Percentiles rank a stretch among this genome's conserved stretches.
Conservation (phyloP, 2,888 invertebrate genomes). For the Cephus rjabovi region DNA sequence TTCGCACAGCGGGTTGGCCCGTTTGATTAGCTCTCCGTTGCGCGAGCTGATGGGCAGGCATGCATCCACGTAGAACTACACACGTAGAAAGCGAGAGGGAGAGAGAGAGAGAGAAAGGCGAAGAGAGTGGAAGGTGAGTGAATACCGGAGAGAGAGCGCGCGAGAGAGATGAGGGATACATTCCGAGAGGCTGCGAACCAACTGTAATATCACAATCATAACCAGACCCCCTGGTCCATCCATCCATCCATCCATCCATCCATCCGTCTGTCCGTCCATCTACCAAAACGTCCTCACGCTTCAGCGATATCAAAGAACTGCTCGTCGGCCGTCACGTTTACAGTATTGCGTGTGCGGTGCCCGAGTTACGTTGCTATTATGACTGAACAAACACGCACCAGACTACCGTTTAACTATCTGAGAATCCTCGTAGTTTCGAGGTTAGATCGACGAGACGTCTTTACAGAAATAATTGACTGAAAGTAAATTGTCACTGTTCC, state of each 20-base stretch:
- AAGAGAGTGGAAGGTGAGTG: conserved; percentile 20
- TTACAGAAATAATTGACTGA: neutral
- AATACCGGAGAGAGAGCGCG: conserved; percentile 12
- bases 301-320: conserved; percentile 66
- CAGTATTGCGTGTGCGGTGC: conserved; percentile 19
- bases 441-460: neutral
- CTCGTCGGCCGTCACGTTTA: conserved; percentile 38
- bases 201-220: conserved; percentile 66
- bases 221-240: conserved; percentile 49
- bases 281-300: conserved; percentile 64
- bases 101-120: conserved; percentile 24
- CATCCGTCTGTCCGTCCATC: conserved; percentile 36
- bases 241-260: conserved; percentile 12
- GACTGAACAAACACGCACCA: neutral
- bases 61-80: conserved; percentile 46
- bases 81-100: conserved; percentile 26
- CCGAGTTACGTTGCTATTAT: neutral
- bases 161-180: conserved; percentile 37
- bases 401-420: neutral
- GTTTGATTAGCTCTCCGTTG: conserved; percentile 64
- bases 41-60: conserved; percentile 56
- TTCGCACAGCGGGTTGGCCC: conserved; percentile 58
- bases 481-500: neutral
- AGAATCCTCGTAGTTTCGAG: neutral
- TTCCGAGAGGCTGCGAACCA: conserved; percentile 58